Evolutionary conservation across 2,113 vertebrate species (phyloP), one percentile per base, ranked within the genome.

Genomic region (Boleophthalmus pectinirostris): DNA sequence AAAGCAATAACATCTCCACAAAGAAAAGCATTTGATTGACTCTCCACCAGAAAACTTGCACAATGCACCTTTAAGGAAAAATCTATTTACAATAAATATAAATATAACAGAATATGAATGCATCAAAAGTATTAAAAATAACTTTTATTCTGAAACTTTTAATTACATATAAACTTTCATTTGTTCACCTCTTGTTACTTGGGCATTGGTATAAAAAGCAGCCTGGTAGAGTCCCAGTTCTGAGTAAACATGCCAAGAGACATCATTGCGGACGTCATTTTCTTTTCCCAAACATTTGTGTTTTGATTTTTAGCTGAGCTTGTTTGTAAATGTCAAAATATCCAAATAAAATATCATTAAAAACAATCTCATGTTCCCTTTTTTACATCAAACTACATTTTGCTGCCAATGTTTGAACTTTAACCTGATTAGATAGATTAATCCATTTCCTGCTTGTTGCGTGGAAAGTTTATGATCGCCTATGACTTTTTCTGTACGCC

Each of bases 391-490:
- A 71, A 20, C 63, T 71, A 46, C 57, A n/a, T 23, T 57, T 61
- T 68, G 66, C 49, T 46, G 35, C 53, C 20, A 15, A 75, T 75
- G 60, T 72, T 0, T 75, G 45, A 81, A 54, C 67, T 78, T 66
- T 75, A 71, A 73, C 79, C 74, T 21, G 66, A 90, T 80, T 73
- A 67, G 68, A 82, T 20, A 60, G 71, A 83, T 83, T 72, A 72
- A 76, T 79, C 43, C 68, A 77, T 61, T 88, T 88, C 84, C 77
- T 80, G 85, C 54, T 76, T 78, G 79, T 72, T 72, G 72, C 78
- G 72, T 83, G 71, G 82, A 79, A 74, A 88, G 82, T 77, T 78
- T 24, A 71, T 53, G 3, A 13, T 57, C 81, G 35, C 82, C 80
- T 73, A 66, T 80, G 79, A 79, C 79, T 54, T 78, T 77, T 54